Conservation (phyloP, 2,113 vertebrate genomes). For the Aleadryas rufinucha region DNA sequence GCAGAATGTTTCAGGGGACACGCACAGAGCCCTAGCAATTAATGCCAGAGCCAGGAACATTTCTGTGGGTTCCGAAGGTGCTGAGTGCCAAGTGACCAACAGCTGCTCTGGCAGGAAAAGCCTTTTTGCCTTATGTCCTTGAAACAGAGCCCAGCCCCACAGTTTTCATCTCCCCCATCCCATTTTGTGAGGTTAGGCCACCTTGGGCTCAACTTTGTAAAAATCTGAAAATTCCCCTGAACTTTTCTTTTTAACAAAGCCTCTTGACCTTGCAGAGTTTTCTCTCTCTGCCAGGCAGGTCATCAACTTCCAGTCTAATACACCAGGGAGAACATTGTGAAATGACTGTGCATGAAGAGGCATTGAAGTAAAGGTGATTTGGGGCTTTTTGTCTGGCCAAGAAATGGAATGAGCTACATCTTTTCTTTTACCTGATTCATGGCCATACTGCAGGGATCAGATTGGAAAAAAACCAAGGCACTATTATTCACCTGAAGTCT, state of each 20-base stretch:
- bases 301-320: neutral
- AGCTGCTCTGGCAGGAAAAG: neutral
- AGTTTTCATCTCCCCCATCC: neutral
- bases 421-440: neutral
- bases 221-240: neutral
- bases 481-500: neutral
- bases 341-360: neutral
- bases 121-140: neutral
- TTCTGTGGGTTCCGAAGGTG: neutral
- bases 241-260: neutral
- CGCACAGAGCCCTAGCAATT: neutral
- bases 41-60: neutral
- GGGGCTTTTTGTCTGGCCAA: neutral
- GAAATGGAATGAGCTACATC: neutral
- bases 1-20: neutral
- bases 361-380: neutral
- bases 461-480: neutral
- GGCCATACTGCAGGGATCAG: neutral
- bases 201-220: neutral
- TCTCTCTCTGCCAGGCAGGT: neutral
- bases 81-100: neutral
- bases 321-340: constrained; percentile 14
- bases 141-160: neutral
- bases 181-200: neutral
- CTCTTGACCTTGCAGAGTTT: neutral